A percentile compares a stretch with the other conserved stretches of the same genome.
Conservation (phyloP, 2,888 invertebrate genomes). For the Luffia ferchaultella region DNA sequence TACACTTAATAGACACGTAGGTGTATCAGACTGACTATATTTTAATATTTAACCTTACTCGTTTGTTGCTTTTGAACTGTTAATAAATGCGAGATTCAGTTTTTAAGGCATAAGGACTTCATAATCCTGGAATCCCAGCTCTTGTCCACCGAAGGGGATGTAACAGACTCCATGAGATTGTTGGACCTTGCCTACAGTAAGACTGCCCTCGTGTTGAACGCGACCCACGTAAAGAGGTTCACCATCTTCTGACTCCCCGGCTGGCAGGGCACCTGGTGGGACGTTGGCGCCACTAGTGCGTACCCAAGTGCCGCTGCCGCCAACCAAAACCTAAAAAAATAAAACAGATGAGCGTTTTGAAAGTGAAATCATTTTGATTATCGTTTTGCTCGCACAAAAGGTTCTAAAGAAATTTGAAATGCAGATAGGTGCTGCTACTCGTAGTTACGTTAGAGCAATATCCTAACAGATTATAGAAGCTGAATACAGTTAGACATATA, state of each 20-base stretch:
- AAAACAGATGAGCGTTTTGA: no score
- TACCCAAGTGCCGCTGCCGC: conserved; percentile 74
- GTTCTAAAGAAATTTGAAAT: no score
- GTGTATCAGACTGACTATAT: no score
- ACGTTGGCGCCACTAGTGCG: conserved; percentile 72
- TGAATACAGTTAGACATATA: no score
- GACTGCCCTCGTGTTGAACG: conserved; percentile 76
- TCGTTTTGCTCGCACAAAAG: no score
- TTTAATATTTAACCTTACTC: background rate
- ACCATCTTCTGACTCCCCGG: conserved; percentile 78
- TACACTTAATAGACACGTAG: background rate
- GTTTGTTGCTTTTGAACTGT: background rate
- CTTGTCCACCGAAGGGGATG: conserved; percentile 83
- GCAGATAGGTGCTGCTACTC: no score
- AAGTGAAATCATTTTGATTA: no score
- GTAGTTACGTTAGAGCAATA: no score
- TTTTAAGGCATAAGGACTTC: conserved; percentile 72
- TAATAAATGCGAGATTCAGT: background rate
- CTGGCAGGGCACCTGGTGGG: conserved; percentile 78
- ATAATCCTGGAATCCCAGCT: conserved; percentile 81
- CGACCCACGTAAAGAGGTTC: conserved; percentile 83
- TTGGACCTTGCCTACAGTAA: conserved; percentile 86
- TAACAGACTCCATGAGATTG: conserved; percentile 83
- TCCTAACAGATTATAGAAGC: no score
- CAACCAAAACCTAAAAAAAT: conserved; percentile 55